Percentiles rank a stretch among this genome's conserved stretches.
phyloP scores from a whole-genome alignment of 2,888 invertebrate genomes.

The Cordilura impudica region DNA sequence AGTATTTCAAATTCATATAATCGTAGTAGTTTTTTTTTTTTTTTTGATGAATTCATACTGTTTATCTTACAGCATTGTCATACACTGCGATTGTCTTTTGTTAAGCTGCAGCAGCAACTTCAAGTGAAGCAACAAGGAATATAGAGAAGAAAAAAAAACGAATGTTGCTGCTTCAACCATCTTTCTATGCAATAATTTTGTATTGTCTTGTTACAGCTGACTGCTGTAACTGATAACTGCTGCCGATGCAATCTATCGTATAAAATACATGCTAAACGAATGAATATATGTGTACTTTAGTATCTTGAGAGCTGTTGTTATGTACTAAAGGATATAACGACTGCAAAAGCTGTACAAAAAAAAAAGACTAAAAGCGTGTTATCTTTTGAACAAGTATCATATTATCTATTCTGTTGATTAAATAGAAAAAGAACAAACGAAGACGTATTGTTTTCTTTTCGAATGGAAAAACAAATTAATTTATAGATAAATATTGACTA shows the following conservation, averaged over 20 bases:
- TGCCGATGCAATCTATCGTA: too few species aligned
- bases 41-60: neutral
- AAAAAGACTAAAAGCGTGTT: conserved; percentile 35
- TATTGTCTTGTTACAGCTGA: neutral
- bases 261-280: too few species aligned
- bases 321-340: neutral
- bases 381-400: conserved; percentile 14
- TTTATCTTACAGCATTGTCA: neutral
- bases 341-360: conserved; percentile 6
- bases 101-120: neutral
- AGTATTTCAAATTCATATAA: neutral
- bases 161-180: conserved; percentile 9
- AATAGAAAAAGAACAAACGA: neutral
- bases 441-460: neutral
- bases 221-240: too few species aligned
- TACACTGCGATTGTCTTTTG: neutral
- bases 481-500: neutral
- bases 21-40: neutral
- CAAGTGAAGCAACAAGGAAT: neutral
- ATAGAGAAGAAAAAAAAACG: neutral
- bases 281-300: neutral
- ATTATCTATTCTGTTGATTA: neutral
- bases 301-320: neutral
- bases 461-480: neutral
- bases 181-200: conserved; percentile 15